Percentiles rank a stretch among this genome's conserved stretches.
Conservation (phyloP, 2,113 vertebrate genomes). For the Seriola dumerili region DNA sequence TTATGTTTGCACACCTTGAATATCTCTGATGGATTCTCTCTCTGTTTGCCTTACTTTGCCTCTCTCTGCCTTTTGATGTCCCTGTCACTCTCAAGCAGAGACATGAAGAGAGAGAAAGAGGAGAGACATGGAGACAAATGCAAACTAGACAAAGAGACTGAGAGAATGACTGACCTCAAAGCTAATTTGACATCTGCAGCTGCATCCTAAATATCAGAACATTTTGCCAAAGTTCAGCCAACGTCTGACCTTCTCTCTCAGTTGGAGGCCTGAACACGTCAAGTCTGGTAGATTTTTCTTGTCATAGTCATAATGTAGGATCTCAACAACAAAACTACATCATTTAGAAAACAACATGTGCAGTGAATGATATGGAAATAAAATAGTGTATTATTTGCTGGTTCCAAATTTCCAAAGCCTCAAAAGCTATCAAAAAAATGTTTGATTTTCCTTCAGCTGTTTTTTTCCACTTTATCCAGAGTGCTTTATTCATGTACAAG, state of each 20-base stretch:
- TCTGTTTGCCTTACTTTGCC: not conserved
- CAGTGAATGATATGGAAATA: not conserved
- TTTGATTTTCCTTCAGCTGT: not conserved
- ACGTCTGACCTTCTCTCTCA: constrained; percentile 42
- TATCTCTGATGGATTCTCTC: not conserved
- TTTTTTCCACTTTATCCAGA: not conserved
- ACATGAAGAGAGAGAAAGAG: not conserved
- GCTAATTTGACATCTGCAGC: constrained; percentile 36
- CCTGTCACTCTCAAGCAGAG: not conserved
- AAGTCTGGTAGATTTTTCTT: not conserved
- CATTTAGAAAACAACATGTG: not conserved
- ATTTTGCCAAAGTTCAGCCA: constrained; percentile 47
- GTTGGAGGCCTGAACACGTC: not conserved
- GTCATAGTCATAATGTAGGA: not conserved
- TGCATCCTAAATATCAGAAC: constrained; percentile 37
- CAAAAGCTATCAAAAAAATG: not conserved
- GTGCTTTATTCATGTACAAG: not conserved
- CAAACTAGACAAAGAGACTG: not conserved
- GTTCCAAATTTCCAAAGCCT: not conserved
- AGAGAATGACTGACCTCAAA: not conserved
- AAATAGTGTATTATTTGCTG: not conserved
- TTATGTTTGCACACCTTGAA: constrained; percentile 1
- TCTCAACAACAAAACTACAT: too few relatives aligned
- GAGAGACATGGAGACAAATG: not conserved
- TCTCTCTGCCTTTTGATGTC: not conserved